Evolutionary conservation across 2,888 invertebrate species (phyloP).

Genomic region (Stegana nigrithorax): DNA sequence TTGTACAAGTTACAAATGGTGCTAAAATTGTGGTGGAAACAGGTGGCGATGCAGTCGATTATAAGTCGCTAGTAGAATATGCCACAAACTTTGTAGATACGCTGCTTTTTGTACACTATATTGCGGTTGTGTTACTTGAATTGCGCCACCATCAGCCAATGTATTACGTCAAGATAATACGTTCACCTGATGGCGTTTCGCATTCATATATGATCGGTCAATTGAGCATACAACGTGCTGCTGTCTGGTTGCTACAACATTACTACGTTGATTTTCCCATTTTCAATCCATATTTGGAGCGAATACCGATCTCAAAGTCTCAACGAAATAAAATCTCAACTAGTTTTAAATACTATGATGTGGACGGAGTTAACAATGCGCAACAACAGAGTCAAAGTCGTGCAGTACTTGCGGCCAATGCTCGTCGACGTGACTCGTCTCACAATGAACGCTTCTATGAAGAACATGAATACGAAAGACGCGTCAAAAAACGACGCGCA

Average conservation of each 20-base stretch:
- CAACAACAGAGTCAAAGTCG: constrained; percentile 79
- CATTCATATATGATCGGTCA: constrained; percentile 89
- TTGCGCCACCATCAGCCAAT: constrained; percentile 90
- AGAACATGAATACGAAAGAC: constrained; percentile 94
- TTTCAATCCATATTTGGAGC: constrained; percentile 95
- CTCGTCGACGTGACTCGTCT: constrained; percentile 86
- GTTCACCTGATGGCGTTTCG: constrained; percentile 96
- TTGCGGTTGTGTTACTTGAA: constrained; percentile 93
- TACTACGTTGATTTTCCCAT: constrained; percentile 97
- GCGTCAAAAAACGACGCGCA: constrained; percentile 91
- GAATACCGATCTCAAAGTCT: constrained; percentile 87
- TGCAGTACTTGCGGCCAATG: constrained; percentile 79
- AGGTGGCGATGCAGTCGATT: constrained; percentile 84
- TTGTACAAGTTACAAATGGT: constrained; percentile 86
- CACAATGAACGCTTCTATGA: constrained; percentile 99
- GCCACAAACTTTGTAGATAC: constrained; percentile 94
- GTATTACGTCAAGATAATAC: constrained; percentile 89
- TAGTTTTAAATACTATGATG: constrained; percentile 97
- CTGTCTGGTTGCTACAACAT: constrained; percentile 92
- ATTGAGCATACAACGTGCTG: constrained; percentile 93
- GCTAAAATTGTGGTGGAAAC: constrained; percentile 81
- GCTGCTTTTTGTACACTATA: constrained; percentile 92
- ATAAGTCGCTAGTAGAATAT: constrained; percentile 90
- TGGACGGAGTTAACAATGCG: constrained; percentile 83
- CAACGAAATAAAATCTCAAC: constrained; percentile 78